Percentiles rank a stretch among this genome's conserved stretches.
phyloP scores from a whole-genome alignment of 2,888 invertebrate genomes.

The Callimorpha dominula region DNA sequence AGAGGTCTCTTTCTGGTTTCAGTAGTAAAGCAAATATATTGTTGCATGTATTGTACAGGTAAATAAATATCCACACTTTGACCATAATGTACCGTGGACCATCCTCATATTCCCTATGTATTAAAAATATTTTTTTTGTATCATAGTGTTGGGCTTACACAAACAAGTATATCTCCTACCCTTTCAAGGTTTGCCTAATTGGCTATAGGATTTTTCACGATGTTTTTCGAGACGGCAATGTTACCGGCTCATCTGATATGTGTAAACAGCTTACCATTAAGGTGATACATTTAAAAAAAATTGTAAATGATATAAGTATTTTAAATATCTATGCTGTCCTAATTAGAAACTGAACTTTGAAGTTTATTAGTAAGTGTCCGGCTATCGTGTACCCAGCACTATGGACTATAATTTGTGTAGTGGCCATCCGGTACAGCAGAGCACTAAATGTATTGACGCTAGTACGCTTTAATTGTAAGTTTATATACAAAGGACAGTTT shows the following conservation, averaged over 20 bases:
- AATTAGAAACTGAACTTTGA: too few relatives aligned
- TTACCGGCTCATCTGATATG: too few relatives aligned
- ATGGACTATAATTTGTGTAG: constrained; percentile 5
- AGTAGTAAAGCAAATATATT: background rate
- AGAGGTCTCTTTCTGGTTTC: background rate
- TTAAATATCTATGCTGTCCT: too few relatives aligned
- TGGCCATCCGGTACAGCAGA: constrained; percentile 19
- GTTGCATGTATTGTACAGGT: background rate
- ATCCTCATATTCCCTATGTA: constrained; percentile 6
- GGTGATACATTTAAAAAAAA: too few relatives aligned
- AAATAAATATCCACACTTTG: background rate
- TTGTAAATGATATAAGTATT: too few relatives aligned
- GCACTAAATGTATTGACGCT: constrained; percentile 61
- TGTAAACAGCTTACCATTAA: too few relatives aligned
- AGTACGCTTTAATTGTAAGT: constrained; percentile 74
- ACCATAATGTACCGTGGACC: background rate
- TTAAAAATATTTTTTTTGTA: constrained; percentile 3
- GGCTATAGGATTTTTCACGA: too few relatives aligned
- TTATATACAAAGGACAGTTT: constrained; percentile 85
- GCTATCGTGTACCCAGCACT: constrained; percentile 10
- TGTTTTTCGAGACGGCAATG: too few relatives aligned
- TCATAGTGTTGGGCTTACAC: constrained; percentile 11
- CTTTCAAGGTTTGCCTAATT: background rate
- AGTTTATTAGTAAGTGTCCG: too few relatives aligned
- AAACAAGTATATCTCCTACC: background rate